Base-by-base conservation (phyloP, 1,140 invertebrate species). In the Dendroctonus ponderosae region DNA sequence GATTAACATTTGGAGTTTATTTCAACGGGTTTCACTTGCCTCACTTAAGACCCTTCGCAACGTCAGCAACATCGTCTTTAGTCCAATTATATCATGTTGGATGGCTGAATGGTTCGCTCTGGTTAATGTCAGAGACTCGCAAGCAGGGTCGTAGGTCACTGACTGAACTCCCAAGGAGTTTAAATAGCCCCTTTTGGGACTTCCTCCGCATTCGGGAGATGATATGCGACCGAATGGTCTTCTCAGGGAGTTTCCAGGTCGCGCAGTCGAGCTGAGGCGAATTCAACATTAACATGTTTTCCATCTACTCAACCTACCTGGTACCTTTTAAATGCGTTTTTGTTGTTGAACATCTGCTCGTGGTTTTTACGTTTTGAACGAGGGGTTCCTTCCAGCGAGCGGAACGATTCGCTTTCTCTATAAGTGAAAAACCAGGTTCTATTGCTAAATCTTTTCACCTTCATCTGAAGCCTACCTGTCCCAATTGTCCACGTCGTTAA, bases 41-140 rank as follows among this genome's bases (percentile, higher is more conserved):
- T 91, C 88, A 82, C 91, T 88, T 79, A 92, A 81, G 70, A 91
- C 85, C 72, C 88, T 82, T 79, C 89, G 89, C 8, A 92, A 82
- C 78, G 89, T 87, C 67, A 91, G 79, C 60, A 91, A 82, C 83
- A 91, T 85, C 26, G 89, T 91, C 81, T 91, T 92, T 66, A 91
- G 87, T 69, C 85, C 85, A 72, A 89, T 88, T 66, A 91, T 85
- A 75, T 92, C 90, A 78, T 91, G 89, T 71, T 85, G 85, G 78
- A 91, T 85, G 53, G 85, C 82, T 59, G 87, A 85, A 63, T 89
- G 89, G 39, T 85, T 86, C 9, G 83, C 83, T 59, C 82, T 78
- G 70, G 89, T 86, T 43, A 89, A 70, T 58, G 80, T 80, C 5
- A 86, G 75, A 62, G 83, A 82, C 53, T 86, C 85, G 59, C 39